Conservation (phyloP, 1,140 invertebrate genomes). For the Neodiprion lecontei region DNA sequence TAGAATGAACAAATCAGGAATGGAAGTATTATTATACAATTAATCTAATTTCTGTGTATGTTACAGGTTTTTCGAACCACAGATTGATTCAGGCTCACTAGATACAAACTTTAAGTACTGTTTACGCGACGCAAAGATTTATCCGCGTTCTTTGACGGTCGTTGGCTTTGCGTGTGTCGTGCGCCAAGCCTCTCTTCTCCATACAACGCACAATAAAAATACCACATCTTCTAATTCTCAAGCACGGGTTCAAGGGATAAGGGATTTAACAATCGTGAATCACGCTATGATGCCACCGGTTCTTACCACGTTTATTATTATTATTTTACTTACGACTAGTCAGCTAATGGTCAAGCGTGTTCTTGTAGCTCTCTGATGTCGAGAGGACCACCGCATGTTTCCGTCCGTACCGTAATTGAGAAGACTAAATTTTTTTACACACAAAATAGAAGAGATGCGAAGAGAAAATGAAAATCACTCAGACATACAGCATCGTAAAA, state of each 20-base stretch:
- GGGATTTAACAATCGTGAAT: not conserved
- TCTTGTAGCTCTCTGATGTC: not conserved
- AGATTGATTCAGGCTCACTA: not conserved
- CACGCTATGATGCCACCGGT: not conserved
- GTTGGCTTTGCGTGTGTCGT: not conserved
- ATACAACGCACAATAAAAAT: not conserved
- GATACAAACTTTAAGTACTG: not conserved
- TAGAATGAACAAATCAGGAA: no score
- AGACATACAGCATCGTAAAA: no score
- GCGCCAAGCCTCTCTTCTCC: not conserved
- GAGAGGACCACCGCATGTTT: not conserved
- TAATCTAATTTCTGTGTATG: no score
- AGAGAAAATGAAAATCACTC: no score
- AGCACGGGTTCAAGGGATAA: not conserved
- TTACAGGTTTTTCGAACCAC: not conserved
- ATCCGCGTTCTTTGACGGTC: constrained; percentile 3
- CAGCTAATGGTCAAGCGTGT: not conserved
- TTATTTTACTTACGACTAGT: not conserved
- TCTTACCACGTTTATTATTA: not conserved
- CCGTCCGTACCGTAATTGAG: not conserved
- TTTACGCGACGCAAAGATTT: not conserved
- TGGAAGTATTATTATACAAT: no score
- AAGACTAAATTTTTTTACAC: not conserved
- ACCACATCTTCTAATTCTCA: no score
- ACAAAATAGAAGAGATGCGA: no score